Evolutionary conservation across 2,888 invertebrate genomes (phyloP), one percentile per base, ranked within the genome.

Genomic region (Andricus quercusramuli): DNA sequence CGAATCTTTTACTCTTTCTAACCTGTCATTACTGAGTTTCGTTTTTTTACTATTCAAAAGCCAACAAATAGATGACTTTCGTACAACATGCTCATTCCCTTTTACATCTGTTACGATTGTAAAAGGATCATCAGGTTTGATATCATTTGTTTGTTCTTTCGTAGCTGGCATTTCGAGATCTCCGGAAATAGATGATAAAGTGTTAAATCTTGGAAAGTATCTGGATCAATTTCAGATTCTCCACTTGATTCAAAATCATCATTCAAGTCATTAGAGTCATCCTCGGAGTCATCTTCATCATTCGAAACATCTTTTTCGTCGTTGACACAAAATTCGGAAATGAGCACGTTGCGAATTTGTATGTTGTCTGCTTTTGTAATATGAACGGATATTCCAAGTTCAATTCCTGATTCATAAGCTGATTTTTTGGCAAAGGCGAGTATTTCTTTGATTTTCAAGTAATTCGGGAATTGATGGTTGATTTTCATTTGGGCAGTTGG

Each of bases 1-100:
- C 22, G 47, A 29, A n/a, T 32, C 56, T 77, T 77, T 66, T 5
- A 82, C 78, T 41, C 70, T 32, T 37, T 67, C 32, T 15, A 82
- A n/a, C 32, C 80, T 22, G 32, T 82, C 79, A 65, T 65, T 77
- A 51, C 80, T 82, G 22, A 82, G 29, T 51, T 47, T 82, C 13
- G 17, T 32, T 9, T n/a, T 56, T 20, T 37, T 44, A 22, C 13
- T 68, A 56, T 78, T 79, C 37, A 79, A 59, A 22, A 76, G 20
- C 78, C 78, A 82, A 79, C 79, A 79, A 25, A 78, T 74, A 6
- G 78, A 77, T 15, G 79, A 79, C 68, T 81, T 81, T 76, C 77
- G 37, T 25, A 81, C 77, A 22, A 79, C 68, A 9, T 56, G 67
- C 44, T 81, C 67, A 65, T 78, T 78, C 3, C 77, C 78, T n/a